Evolutionary conservation across 2,888 invertebrate genomes (phyloP), one percentile per base, ranked within the genome.

Genomic region (Tortricodes alternella): DNA sequence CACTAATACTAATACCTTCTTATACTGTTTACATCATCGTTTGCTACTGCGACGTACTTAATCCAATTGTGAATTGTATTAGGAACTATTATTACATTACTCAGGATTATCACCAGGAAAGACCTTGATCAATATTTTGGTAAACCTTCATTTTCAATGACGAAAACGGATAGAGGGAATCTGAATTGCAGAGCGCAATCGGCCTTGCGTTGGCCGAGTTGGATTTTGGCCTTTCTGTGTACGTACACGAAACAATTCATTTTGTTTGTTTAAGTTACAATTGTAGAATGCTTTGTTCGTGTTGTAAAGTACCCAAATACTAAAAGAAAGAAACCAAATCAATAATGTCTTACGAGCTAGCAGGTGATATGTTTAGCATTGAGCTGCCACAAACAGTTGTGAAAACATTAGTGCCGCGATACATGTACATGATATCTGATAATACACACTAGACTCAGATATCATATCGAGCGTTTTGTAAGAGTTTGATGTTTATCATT

Each of bases 161-260:
- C 59, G 65, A 66, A 63, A 71, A 65, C 68, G 66, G 68, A 70
- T 64, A 61, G 56, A 53, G 60, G 58, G 59, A 65, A 64, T 49
- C 58, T 63, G 67, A 67, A 64, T 65, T 63, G 61, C 61, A 63
- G 60, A 61, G 59, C 59, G 66, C 71, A 76, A 74, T 70, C 72
- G 76, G 73, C 83, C 83, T 84, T 81, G 82, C 67, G 46, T 74
- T 65, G 68, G 61, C 68, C 64, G 66, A 66, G 57, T 69, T 69
- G 61, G 64, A 53, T 64, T 65, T 73, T 64, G 66, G 67, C 73
- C 72, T 78, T 76, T 73, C 65, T 71, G 68, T 61, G 15, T 35
- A 60, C 53, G 52, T 49, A 59, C 66, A 70, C 64, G 66, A 73
- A 72, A 73, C 70, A 69, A 71, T 64, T 64, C 46, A 48, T 44